Percentiles rank a stretch among this genome's conserved stretches.
Evolutionary conservation across 2,113 vertebrate genomes (phyloP).

Genomic region (Colinus virginianus): DNA sequence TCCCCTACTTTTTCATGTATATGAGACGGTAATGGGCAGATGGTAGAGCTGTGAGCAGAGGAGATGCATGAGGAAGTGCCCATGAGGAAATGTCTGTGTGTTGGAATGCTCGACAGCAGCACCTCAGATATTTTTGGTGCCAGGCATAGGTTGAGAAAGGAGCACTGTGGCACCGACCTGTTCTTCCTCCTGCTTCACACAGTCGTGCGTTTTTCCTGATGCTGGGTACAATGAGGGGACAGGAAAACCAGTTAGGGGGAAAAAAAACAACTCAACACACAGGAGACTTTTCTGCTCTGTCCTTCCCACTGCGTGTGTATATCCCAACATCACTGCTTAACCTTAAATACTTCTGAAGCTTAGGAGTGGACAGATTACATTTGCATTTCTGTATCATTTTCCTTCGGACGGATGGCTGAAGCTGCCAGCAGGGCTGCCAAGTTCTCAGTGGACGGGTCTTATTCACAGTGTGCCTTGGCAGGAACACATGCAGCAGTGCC

Average conservation of each 20-base stretch:
- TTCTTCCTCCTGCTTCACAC: not conserved
- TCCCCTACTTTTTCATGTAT: not conserved
- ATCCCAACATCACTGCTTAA: not conserved
- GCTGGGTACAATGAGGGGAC: not conserved
- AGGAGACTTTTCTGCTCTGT: slow-evolving; percentile 25
- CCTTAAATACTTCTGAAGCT: slow-evolving; percentile 3
- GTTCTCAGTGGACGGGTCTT: not conserved
- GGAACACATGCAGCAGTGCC: not conserved
- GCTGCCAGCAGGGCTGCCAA: accelerated
- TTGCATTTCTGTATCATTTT: slow-evolving; percentile 39
- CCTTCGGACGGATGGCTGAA: not conserved
- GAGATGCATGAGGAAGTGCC: not conserved
- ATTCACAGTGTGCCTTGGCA: not conserved
- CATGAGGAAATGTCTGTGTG: not conserved
- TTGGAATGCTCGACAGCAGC: not conserved
- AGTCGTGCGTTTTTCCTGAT: not conserved
- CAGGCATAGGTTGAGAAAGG: not conserved
- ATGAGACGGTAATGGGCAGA: not conserved
- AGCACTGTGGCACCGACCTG: not conserved
- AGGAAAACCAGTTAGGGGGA: not conserved
- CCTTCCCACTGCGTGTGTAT: not conserved
- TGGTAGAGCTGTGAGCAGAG: not conserved
- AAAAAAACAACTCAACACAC: not conserved
- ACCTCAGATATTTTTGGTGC: not conserved
- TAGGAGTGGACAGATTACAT: slow-evolving; percentile 7